A percentile compares a stretch with the other conserved stretches of the same genome.
Conservation (phyloP, 2,797 vertebrate species). For the Rhabdomys pumilio region DNA sequence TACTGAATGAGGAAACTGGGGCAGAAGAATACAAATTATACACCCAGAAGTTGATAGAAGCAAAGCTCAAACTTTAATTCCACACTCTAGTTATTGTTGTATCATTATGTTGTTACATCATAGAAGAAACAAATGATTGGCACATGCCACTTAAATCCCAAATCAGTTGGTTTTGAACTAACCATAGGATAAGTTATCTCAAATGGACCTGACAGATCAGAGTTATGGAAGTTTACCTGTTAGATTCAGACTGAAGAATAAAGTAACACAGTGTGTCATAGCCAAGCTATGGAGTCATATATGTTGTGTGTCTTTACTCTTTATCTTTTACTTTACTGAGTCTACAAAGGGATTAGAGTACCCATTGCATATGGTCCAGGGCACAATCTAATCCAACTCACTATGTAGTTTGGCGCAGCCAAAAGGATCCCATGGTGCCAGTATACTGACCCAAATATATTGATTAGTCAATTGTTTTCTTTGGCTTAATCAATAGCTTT, state of each 20-base stretch:
- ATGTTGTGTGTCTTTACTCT: background rate
- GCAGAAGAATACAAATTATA: background rate
- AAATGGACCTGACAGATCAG: background rate
- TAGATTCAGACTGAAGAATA: background rate
- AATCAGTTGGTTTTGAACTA: background rate
- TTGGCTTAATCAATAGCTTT: background rate
- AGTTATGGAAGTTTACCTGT: background rate
- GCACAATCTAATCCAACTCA: background rate
- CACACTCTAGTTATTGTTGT: background rate
- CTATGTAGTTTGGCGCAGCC: background rate
- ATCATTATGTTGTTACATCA: background rate
- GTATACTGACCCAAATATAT: background rate
- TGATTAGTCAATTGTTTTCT: background rate
- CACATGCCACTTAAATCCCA: background rate
- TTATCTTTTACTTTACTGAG: background rate
- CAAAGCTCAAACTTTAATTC: background rate
- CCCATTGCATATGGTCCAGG: background rate
- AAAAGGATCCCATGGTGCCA: background rate
- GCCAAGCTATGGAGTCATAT: background rate
- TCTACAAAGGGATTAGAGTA: background rate
- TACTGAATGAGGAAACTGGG: constrained; percentile 31
- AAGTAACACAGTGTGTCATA: background rate
- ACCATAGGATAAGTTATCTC: background rate
- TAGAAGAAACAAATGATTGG: background rate
- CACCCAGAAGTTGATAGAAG: background rate